Base-by-base conservation (phyloP, 2,113 vertebrate species). In the Lasiurus borealis region DNA sequence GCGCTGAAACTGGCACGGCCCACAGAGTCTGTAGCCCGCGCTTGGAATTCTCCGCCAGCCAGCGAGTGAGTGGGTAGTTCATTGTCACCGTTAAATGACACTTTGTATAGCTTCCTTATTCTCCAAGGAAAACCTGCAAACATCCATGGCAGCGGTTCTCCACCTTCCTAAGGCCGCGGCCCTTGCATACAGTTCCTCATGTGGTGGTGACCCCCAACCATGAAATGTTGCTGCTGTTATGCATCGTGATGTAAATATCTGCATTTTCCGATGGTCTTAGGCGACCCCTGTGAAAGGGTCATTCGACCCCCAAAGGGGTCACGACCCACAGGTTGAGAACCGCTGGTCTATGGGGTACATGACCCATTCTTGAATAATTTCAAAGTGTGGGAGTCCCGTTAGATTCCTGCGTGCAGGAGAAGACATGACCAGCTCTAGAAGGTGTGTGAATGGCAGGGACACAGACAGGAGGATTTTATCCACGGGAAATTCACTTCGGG, bases 291-390 rank as follows among this genome's bases (percentile, higher is more conserved):
- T 40, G 40, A 40, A 40, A 40, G 40, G 40, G 40, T 40, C 40
- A 5, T 40, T 40, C 5, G 40, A 40, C 40, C 40, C 40, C 40
- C 40, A 40, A 40, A 40, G 40, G 40, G 40, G 40, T 40, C 40
- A 5, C 40, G 40, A 40, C 40, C 40, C 40, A 40, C 40, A 40
- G 40, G 40, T 40, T 3, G 40, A 40, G 40, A 40, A 40, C 40
- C 40, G 40, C 40, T 40, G 40, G 40, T 40, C 77, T 73, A 25
- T 40, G 83, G 18, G 90, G 48, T n/a, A 12, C 66, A 8, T 59
- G 84, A 64, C 69, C 34, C 75, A 27, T 84, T 85, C 21, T 89
- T 71, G 12, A 91, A 31, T 93, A 69, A 71, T 44, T 94, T 83
- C 18, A 50, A 14, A 57, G 44, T 81, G 40, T 27, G 66, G 14